These are phyloP conservation scores for Xestia rhomboidea DNA, from an alignment of 2,888 invertebrate species.

Conservation along the genomic window DNA sequence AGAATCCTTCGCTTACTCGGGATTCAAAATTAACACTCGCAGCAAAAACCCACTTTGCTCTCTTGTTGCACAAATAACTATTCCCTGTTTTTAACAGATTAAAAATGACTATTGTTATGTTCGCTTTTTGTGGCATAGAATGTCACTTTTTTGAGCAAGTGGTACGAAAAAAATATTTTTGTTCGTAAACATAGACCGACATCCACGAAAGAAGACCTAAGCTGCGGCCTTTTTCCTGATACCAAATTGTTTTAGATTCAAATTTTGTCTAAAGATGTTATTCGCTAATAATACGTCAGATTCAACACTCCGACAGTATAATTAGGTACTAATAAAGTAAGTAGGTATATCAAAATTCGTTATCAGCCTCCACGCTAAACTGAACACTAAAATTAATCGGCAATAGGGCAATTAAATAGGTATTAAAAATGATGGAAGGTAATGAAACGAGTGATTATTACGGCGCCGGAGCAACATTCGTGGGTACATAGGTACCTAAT, in stretches of 20 bases:
- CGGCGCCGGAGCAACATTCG: constrained; percentile 21
- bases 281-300: neutral
- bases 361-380: constrained; percentile 49
- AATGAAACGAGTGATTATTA: constrained; percentile 50
- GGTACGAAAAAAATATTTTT: neutral
- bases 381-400: constrained; percentile 54
- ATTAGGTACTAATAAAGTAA: constrained; percentile 15
- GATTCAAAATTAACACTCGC: no score
- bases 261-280: neutral
- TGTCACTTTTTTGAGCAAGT: no score
- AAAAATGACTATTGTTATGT: no score
- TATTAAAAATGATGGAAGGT: constrained; percentile 41
- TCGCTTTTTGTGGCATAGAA: no score
- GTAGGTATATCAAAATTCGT: constrained; percentile 33
- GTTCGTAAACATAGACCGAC: neutral
- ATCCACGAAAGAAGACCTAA: neutral
- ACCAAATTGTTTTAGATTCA: neutral
- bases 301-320: constrained; percentile 9
- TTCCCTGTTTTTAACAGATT: no score
- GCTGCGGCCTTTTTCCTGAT: neutral
- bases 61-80: no score
- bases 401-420: constrained; percentile 47
- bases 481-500: constrained; percentile 26
- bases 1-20: no score
- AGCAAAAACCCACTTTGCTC: no score